Conservation (phyloP, 92 coral and sea anemone genomes). For the Parazoanthus atlanticus region DNA sequence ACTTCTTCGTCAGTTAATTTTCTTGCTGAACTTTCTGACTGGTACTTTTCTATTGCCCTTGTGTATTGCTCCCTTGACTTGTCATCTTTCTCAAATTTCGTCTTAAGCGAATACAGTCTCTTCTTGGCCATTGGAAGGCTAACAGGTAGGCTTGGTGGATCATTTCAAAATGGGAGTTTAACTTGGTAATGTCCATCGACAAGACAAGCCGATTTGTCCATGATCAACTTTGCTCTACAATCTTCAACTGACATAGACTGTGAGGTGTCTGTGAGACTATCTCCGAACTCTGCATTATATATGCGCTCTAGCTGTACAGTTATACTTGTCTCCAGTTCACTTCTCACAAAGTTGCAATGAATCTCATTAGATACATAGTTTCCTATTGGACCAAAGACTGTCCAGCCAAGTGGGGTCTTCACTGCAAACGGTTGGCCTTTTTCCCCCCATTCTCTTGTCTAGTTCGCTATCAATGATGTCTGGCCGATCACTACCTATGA, state of each 20-base stretch:
- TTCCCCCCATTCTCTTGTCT: conserved; percentile 56
- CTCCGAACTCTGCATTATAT: conserved; percentile 68
- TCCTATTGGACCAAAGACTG: conserved; percentile 70
- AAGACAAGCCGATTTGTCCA: conserved; percentile 64
- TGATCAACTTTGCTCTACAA: conserved; percentile 56
- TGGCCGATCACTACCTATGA: conserved; percentile 71
- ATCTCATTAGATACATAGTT: conserved; percentile 25
- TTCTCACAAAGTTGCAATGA: conserved; percentile 1
- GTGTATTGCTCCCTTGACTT: conserved; percentile 53
- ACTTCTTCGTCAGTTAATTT: conserved; percentile 55
- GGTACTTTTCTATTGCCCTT: conserved; percentile 66
- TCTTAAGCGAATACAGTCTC: conserved; percentile 60
- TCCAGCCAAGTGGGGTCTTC: conserved; percentile 75
- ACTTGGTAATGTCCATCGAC: conserved; percentile 77
- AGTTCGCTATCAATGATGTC: conserved; percentile 57
- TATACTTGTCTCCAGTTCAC: conserved; percentile 47
- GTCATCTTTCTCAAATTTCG: conserved; percentile 66
- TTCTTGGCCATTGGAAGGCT: conserved; percentile 62
- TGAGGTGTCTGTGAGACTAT: conserved; percentile 11
- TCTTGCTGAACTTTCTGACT: conserved; percentile 66
- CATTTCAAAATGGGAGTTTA: conserved; percentile 62
- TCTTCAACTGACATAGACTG: conserved; percentile 61
- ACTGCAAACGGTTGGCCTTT: conserved; percentile 66
- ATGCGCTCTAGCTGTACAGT: conserved; percentile 57
- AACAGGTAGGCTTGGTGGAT: conserved; percentile 61